Base-by-base conservation (phyloP, 2,888 invertebrate genomes). In the Rhyacophila evoluta region DNA sequence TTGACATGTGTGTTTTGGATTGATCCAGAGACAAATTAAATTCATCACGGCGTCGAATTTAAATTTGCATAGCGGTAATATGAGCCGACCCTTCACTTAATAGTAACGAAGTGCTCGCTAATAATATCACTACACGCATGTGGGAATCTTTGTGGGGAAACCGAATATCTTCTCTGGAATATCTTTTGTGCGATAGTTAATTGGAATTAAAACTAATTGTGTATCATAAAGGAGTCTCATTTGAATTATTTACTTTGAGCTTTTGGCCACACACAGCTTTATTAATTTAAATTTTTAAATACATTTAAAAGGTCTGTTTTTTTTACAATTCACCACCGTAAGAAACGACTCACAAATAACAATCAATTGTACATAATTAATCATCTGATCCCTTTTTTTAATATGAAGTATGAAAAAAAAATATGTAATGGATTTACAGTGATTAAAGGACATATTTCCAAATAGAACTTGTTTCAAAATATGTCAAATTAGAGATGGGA, bases 11-110 rank as follows among this genome's bases (percentile, higher is more conserved):
- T 55, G 55, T 19, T 55, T 55, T 19, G 8, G 19, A 55, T 55
- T 55, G 55, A 55, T 55, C 55, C 55, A 55, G 15, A 8, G 55
- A 19, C 55, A 55, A 55, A 55, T 55, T 55, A 55, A 55, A 55
- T 55, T 55, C 19, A 5, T 6, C 55, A 25, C 19, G 19, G 55
- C 19, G 19, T 55, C 15, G 19, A 55, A 55, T 55, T 55, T 55
- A 55, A 55, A 55, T 55, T 55, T 55, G 19, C 55, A 55, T 55
- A 55, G 15, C 55, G 55, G 55, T 55, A 55, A 55, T 55, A 19
- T 55, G 25, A 55, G 19, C 55, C 55, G 55, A 55, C 55, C 55
- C 55, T 19, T 55, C 55, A 55, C 55, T 55, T 55, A 55, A 8
- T 19, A 55, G 8, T 25, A 55, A 25, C 55, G 25, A 55, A 55